Base-by-base conservation (phyloP, 1,140 invertebrate genomes). In the Bathynomus jamesi region DNA sequence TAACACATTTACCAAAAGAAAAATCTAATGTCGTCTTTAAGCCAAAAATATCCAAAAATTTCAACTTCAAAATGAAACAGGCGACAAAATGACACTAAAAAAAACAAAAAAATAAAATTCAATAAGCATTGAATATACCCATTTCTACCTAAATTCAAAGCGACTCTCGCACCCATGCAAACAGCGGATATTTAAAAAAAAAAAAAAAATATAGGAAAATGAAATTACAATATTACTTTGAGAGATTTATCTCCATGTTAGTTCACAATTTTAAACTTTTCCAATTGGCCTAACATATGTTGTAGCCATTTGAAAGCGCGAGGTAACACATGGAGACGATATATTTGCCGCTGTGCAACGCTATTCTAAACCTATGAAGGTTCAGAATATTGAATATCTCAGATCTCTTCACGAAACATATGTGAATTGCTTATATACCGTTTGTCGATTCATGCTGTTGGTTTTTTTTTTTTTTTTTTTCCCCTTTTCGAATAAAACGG, bases 221-320 rank as follows among this genome's bases (percentile, higher is more conserved):
- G 40, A 53, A 53, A 53, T 53, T 53, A 53, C 40, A 53, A 53
- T 74, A 74, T 74, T 74, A 68, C 72, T 67, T 70, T 60, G 25
- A 70, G 32, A 74, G 72, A 74, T 74, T 74, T 74, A 74, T 74
- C 61, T 74, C 68, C 72, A 66, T 74, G 72, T 74, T 70, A 70
- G 63, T 74, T 74, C 72, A 74, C 72, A 74, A 74, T 74, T 74
- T 74, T 74, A 74, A 74, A 74, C 72, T 74, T 74, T 74, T 74
- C 72, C 72, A 74, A 74, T 74, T 74, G 72, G 72, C 68, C 67
- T 70, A 74, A 74, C 72, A 74, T 74, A 74, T 74, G 72, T 74
- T 68, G 72, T 64, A 68, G 68, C 72, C 72, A 74, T 74, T 74
- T 74, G 69, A 63, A 65, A 74, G 72, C 72, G 72, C 40, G 72